phyloP scores from a whole-genome alignment of 2,113 vertebrate species.

The Hepsetus odoe region DNA sequence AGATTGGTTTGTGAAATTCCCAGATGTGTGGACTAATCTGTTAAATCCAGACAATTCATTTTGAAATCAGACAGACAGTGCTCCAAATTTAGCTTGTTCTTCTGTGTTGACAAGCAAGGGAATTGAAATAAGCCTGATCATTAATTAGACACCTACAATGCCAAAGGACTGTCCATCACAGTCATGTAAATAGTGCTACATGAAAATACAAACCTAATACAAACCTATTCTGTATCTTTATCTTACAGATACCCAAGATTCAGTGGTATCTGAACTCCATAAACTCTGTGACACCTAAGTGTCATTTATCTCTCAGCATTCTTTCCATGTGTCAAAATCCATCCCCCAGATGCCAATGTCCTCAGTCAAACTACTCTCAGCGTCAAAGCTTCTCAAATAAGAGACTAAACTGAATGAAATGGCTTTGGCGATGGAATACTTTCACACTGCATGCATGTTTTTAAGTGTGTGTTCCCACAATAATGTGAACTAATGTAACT shows the following conservation, averaged over 20 bases:
- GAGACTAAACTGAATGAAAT: not conserved
- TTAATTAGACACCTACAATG: not conserved
- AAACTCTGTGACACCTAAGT: not conserved
- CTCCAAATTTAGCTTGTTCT: constrained; percentile 26
- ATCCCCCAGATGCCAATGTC: not conserved
- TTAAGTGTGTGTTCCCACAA: not conserved
- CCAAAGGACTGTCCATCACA: not conserved
- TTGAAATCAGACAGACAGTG: constrained; percentile 21
- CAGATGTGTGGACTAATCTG: constrained; percentile 16
- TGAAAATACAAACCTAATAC: too few relatives aligned
- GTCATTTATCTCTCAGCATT: constrained; percentile 19
- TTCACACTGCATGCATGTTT: not conserved
- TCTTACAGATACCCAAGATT: not conserved
- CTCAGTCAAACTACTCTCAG: not conserved
- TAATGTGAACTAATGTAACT: not conserved
- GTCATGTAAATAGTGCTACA: not conserved
- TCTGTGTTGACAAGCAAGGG: constrained; percentile 10
- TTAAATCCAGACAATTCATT: constrained; percentile 37
- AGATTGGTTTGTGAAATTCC: constrained; percentile 20
- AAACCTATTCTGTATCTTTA: not conserved
- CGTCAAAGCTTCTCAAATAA: not conserved
- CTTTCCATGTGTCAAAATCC: constrained; percentile 3
- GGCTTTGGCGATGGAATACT: not conserved
- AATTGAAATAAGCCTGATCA: constrained; percentile 12
- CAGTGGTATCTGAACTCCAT: not conserved